Conservation (phyloP, 2,888 invertebrate species). For the Bembecia ichneumoniformis region DNA sequence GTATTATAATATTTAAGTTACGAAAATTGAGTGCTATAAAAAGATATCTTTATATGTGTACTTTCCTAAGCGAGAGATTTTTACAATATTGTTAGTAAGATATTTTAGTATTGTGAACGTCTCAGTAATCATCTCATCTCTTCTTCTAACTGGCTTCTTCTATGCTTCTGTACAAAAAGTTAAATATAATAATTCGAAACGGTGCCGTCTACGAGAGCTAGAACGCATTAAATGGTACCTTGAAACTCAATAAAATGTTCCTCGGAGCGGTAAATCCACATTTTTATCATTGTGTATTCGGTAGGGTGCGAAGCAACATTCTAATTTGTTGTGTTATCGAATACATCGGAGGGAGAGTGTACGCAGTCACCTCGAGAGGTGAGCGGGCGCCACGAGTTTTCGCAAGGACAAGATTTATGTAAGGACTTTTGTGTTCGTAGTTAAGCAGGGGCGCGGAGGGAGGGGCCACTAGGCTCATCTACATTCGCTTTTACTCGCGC, state of each 20-base stretch:
- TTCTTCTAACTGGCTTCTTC: no score
- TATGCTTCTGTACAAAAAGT: no score
- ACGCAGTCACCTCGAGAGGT: slow-evolving; percentile 50
- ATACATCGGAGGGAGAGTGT: slow-evolving; percentile 39
- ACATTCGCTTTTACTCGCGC: slow-evolving; percentile 55
- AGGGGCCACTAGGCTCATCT: slow-evolving; percentile 48
- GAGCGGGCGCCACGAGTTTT: slow-evolving; percentile 50
- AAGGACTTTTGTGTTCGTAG: slow-evolving; percentile 70
- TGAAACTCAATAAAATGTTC: slow-evolving; percentile 32
- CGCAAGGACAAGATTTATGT: slow-evolving; percentile 68
- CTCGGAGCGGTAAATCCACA: slow-evolving; percentile 31
- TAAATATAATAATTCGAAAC: no score
- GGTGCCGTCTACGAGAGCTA: no score
- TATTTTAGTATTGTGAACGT: no score
- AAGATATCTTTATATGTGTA: no score
- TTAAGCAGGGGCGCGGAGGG: slow-evolving; percentile 47
- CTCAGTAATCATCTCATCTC: no score
- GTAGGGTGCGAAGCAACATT: slow-evolving; percentile 31
- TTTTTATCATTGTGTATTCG: slow-evolving; percentile 40
- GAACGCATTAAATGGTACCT: slow-evolving; percentile 4
- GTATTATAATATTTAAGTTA: no score
- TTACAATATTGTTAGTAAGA: no score
- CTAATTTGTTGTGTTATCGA: slow-evolving; percentile 61
- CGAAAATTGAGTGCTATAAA: no score
- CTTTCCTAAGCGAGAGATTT: no score